phyloP scores from a whole-genome alignment of 2,888 invertebrate genomes.

The Lysandra bellargus region DNA sequence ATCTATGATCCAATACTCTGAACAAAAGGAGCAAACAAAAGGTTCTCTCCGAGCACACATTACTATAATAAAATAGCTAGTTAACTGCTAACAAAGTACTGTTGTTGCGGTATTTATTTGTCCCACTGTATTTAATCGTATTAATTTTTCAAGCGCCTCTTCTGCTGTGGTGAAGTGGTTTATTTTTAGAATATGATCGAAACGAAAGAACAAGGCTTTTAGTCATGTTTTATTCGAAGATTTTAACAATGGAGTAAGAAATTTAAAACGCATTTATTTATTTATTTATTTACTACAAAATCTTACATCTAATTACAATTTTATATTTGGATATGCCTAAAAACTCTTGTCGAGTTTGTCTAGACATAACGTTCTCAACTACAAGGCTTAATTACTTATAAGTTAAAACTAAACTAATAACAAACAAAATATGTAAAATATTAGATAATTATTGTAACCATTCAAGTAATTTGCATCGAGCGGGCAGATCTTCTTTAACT shows the following conservation, averaged over 20 bases:
- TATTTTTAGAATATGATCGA: slow-evolving; percentile 6
- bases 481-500: no score
- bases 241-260: neutral
- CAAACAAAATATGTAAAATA: no score
- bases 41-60: neutral
- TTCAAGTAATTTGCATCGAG: no score
- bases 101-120: neutral
- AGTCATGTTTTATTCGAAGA: neutral
- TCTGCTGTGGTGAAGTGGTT: neutral
- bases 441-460: no score
- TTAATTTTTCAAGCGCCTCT: slow-evolving; percentile 22
- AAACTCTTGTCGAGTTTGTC: no score
- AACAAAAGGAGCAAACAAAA: slow-evolving; percentile 19
- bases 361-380: no score
- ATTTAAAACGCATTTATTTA: no score
- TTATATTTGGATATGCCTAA: no score
- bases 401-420: no score
- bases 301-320: no score
- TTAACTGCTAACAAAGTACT: slow-evolving; percentile 3
- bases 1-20: neutral
- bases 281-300: no score
- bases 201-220: neutral
- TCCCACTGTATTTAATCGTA: slow-evolving; percentile 7
- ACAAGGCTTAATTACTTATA: no score
- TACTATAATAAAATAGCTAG: slow-evolving; percentile 4